A percentile compares a stretch with the other conserved stretches of the same genome.
phyloP scores from a whole-genome alignment of 2,113 vertebrate species.

The Bettongia penicillata region DNA sequence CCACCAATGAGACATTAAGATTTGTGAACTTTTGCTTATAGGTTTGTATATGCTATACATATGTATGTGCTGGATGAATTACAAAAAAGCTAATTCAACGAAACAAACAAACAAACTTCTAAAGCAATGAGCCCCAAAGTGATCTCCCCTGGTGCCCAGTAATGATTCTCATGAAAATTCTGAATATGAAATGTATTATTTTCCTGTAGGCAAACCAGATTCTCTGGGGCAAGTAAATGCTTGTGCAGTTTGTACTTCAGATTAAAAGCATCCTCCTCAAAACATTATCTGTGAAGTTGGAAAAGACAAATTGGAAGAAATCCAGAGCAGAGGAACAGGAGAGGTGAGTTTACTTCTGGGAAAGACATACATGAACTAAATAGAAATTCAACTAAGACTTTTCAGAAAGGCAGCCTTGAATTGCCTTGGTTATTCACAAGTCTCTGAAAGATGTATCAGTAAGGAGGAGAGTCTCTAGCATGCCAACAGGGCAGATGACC shows the following conservation, averaged over 20 bases:
- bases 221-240: background rate
- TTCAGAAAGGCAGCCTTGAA: background rate
- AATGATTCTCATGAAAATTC: background rate
- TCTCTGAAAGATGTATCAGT: background rate
- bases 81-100: background rate
- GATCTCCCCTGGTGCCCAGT: background rate
- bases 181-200: background rate
- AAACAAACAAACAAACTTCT: background rate
- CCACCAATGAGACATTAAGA: background rate
- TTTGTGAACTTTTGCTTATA: background rate
- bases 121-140: background rate
- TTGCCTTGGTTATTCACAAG: background rate
- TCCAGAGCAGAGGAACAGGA: background rate
- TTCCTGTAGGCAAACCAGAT: background rate
- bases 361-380: background rate
- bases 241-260: background rate
- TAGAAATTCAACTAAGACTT: background rate
- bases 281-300: background rate
- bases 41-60: background rate
- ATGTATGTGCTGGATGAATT: background rate
- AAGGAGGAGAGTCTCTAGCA: background rate
- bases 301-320: background rate
- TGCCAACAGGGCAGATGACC: background rate
- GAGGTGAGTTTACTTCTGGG: background rate
- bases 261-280: background rate